Percentiles rank a stretch among this genome's conserved stretches.
These are phyloP conservation scores for Tigriopus californicus DNA, from an alignment of 2,888 invertebrate species.

Conservation along the genomic window DNA sequence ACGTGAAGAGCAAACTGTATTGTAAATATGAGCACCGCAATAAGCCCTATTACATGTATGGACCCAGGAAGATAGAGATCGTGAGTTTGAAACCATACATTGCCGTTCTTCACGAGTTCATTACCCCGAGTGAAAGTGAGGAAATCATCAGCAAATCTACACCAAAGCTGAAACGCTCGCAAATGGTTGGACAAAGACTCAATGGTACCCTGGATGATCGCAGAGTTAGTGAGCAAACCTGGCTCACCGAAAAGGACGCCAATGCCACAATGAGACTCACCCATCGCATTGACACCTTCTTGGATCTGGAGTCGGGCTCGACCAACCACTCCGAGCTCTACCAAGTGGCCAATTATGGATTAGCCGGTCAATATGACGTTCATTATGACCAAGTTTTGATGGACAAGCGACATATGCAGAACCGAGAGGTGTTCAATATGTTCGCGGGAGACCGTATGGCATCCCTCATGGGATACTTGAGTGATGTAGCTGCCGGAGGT, in stretches of 20 bases:
- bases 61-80: slow-evolving; percentile 9
- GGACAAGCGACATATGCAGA: neutral
- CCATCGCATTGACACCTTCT: neutral
- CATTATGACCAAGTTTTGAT: slow-evolving; percentile 15
- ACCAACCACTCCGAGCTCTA: slow-evolving; percentile 6
- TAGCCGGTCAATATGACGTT: slow-evolving; percentile 10
- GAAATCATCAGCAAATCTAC: slow-evolving; percentile 1
- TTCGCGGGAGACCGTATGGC: slow-evolving; percentile 9
- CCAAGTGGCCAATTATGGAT: slow-evolving; percentile 15
- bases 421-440: slow-evolving; percentile 9
- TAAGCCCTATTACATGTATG: slow-evolving; percentile 3
- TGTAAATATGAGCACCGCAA: slow-evolving; percentile 2
- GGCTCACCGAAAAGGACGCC: slow-evolving; percentile 11
- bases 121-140: neutral
- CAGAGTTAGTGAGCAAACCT: slow-evolving; percentile 5
- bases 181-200: neutral
- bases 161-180: slow-evolving; percentile 4
- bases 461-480: slow-evolving; percentile 14
- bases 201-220: slow-evolving; percentile 13
- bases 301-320: neutral
- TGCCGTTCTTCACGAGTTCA: slow-evolving; percentile 13
- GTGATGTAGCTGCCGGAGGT: slow-evolving; percentile 5
- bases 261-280: neutral
- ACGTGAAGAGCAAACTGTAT: neutral
- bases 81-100: slow-evolving; percentile 7